phyloP scores from a whole-genome alignment of 2,888 invertebrate species.

The Cataglyphis albicans region DNA sequence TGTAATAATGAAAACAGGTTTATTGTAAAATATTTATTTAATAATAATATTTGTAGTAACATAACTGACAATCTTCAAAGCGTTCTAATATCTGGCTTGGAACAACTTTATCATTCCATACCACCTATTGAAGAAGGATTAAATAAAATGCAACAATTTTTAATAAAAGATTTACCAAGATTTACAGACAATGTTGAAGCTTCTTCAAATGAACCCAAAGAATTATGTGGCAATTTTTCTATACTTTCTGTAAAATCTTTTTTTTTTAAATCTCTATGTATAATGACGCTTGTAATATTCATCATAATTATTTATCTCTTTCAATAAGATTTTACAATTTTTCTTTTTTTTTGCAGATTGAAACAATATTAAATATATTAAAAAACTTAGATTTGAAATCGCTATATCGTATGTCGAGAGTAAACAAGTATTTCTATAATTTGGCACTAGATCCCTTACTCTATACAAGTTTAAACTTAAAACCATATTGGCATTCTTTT shows the following conservation, averaged over 20 bases:
- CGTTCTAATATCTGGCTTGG: slow-evolving; percentile 80
- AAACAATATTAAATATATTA: slow-evolving; percentile 93
- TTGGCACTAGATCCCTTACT: slow-evolving; percentile 92
- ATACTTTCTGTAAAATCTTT: slow-evolving; percentile 81
- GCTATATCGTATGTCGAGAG: slow-evolving; percentile 91
- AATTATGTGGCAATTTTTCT: slow-evolving; percentile 81
- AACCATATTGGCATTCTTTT: slow-evolving; percentile 93
- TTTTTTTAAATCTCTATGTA: slow-evolving; percentile 7
- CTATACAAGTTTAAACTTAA: slow-evolving; percentile 93
- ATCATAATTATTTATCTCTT: not conserved
- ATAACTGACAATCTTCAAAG: slow-evolving; percentile 81
- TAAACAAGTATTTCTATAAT: slow-evolving; percentile 91
- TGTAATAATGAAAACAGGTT: not conserved
- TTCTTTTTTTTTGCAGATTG: slow-evolving; percentile 89
- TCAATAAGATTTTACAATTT: slow-evolving; percentile 21
- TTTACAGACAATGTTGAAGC: slow-evolving; percentile 82
- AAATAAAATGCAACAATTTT: slow-evolving; percentile 83
- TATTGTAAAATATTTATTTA: not conserved
- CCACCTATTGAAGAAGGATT: slow-evolving; percentile 84
- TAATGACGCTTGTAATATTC: not conserved
- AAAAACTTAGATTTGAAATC: slow-evolving; percentile 93
- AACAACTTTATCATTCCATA: slow-evolving; percentile 81
- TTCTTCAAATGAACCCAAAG: slow-evolving; percentile 71
- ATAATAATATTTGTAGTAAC: slow-evolving; percentile 74
- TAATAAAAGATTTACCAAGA: slow-evolving; percentile 84